A percentile compares a stretch with the other conserved stretches of the same genome.
phyloP scores from a whole-genome alignment of 2,888 invertebrate genomes.

The Imbricaverruca yamaguchii region DNA sequence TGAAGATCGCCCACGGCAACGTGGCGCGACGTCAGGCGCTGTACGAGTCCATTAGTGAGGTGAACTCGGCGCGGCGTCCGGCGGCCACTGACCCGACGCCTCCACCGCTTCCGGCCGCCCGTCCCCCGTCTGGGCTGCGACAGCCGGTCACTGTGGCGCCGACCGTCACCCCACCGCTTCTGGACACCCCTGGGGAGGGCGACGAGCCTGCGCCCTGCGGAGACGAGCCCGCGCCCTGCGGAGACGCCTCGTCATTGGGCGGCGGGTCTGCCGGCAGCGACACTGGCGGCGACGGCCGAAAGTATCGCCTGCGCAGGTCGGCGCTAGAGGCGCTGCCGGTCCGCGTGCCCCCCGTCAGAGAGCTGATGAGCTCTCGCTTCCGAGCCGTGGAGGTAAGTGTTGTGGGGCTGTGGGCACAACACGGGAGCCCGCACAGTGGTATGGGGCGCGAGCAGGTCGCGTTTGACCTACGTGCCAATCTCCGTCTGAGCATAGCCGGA shows the following conservation, averaged over 20 bases:
- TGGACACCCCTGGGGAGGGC: too few relatives aligned
- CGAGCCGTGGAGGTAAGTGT: too few relatives aligned
- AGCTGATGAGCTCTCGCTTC: background rate
- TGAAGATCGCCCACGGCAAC: background rate
- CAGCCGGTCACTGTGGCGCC: too few relatives aligned
- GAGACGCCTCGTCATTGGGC: too few relatives aligned
- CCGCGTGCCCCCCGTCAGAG: background rate
- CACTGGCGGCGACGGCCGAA: conserved; percentile 10
- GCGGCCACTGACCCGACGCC: background rate
- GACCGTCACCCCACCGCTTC: too few relatives aligned
- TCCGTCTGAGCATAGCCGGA: too few relatives aligned
- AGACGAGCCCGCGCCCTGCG: too few relatives aligned
- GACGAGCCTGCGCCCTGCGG: too few relatives aligned
- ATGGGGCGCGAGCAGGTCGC: too few relatives aligned
- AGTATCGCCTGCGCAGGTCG: conserved; percentile 24
- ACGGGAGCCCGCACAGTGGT: too few relatives aligned
- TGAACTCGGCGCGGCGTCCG: background rate
- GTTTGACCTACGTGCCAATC: too few relatives aligned
- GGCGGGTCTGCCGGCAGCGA: conserved; percentile 1
- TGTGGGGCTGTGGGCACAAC: too few relatives aligned
- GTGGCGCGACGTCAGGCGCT: background rate
- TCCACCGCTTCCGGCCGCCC: background rate
- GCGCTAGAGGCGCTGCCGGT: conserved; percentile 9
- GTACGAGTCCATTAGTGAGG: background rate
- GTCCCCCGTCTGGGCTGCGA: conserved; percentile 2